Evolutionary conservation across 2,888 invertebrate genomes (phyloP), one percentile per base, ranked within the genome.

Genomic region (Serripes groenlandicus): DNA sequence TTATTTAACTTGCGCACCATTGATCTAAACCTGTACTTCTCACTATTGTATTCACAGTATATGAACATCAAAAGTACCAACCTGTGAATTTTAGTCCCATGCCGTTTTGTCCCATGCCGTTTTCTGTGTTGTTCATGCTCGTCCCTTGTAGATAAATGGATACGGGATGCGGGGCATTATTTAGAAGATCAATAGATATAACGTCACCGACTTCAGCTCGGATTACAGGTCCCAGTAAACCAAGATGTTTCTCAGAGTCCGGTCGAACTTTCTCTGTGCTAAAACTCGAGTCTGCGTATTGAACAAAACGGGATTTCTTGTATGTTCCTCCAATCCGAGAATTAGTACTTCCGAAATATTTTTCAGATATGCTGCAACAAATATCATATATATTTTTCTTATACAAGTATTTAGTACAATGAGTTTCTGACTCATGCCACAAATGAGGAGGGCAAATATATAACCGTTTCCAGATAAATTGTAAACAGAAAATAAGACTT

Each of bases 141-240:
- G 88, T 82, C 2, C 90, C 90, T 28, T 90, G 89, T 9, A 89
- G 85, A 26, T 79, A 83, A 9, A 91, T 81, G 4, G 91, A 91
- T 30, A 88, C 89, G 9, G 90, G 83, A 60, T 84, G 73, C 28
- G 88, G 83, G 7, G 89, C 85, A 54, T 77, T 79, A 78, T 92
- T 92, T 4, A 82, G 77, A 11, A 92, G 75, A 21, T 71, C 71
- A 9, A 91, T 75, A 28, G 83, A 56, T 7, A 91, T 80, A 5
- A 73, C 82, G 49, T 91, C 91, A 9, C 91, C 91, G 34, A 89
- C 88, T 70, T 91, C 90, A 1, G 88, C 90, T 66, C 83, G 69
- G 5, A 91, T 84, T 0, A 89, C 79, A 4, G 91, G 91, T 18
- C 91, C 91, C 52, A 91, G 86, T 23, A 90, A 69, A 0, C 90